Evolutionary conservation across 1,140 invertebrate genomes (phyloP), one percentile per base, ranked within the genome.

Genomic region (Vanessa atalanta): DNA sequence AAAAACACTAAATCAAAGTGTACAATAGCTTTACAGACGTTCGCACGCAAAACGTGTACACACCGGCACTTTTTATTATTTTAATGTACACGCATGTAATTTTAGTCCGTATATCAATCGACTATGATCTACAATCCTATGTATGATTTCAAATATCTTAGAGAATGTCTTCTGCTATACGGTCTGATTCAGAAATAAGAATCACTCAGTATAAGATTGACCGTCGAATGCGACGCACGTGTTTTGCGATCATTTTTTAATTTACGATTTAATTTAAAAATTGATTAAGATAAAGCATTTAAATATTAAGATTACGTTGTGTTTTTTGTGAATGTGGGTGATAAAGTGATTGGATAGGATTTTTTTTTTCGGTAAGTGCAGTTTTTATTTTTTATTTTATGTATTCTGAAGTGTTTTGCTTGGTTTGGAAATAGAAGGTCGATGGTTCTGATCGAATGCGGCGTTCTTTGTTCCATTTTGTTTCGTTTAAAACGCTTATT

Each of bases 351-450:
- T 72, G 43, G 61, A 66, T 31, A 66, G 37, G 71, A 72, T 50
- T 61, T 66, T 60, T 15, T 23, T 47, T 43, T 47, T 31, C 63
- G 63, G 73, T 75, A 26, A 75, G 73, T 75, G 8, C 16, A 23
- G 31, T n/a, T 47, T 50, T 70, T 26, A 31, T 13, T 37, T 23
- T 12, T 65, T 16, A n/a, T 57, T 23, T 13, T 57, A 23, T 23
- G 1, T 48, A 57, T 47, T 60, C 23, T 2, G 37, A 16, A 31
- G 47, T 53, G 61, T 47, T 66, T n/a, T 65, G 71, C 64, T 66
- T 37, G 51, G 26, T 65, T 70, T 47, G 64, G 73, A 23, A 8
- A 50, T 66, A 61, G 73, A 75, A 75, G 73, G 73, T 70, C 73
- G 64, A 31, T 47, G 23, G 64, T 70, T 66, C 68, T 43, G 47